phyloP scores from a whole-genome alignment of 2,113 vertebrate genomes.

The Oreocharis arfaki region DNA sequence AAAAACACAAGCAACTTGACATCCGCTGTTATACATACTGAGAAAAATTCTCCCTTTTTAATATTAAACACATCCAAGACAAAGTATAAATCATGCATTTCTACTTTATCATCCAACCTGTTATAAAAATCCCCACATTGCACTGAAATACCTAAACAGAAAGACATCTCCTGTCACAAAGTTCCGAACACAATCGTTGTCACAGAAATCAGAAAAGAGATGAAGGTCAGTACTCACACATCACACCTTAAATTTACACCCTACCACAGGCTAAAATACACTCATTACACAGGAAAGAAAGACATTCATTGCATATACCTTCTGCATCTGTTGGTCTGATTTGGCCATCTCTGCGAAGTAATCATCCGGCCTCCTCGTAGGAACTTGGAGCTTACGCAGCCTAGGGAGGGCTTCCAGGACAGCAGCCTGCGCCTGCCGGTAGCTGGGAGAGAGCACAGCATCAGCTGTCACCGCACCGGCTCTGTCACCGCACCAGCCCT shows the following conservation, averaged over 20 bases:
- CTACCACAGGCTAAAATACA: neutral
- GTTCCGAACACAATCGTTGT: neutral
- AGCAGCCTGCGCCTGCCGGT: slow-evolving; percentile 90
- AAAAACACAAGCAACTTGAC: neutral
- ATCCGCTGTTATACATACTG: neutral
- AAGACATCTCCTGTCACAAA: neutral
- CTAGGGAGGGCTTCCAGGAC: slow-evolving; percentile 85
- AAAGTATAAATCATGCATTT: neutral
- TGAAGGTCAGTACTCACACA: neutral
- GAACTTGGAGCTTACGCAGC: slow-evolving; percentile 76
- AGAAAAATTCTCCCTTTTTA: neutral
- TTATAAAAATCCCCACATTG: neutral
- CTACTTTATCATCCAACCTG: neutral
- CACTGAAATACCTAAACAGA: neutral
- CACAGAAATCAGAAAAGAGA: neutral
- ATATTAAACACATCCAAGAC: neutral
- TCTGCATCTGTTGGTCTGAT: slow-evolving; percentile 97
- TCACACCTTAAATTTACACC: neutral
- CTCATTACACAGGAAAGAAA: neutral
- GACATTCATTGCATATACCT: slow-evolving; percentile 70
- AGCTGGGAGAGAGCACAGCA: slow-evolving; percentile 68
- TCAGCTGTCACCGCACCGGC: neutral
- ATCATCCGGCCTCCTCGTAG: slow-evolving; percentile 88
- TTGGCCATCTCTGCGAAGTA: slow-evolving; percentile 99
- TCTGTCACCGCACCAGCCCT: neutral